Conservation (phyloP, 1,140 invertebrate species). For the Aphis gossypii region DNA sequence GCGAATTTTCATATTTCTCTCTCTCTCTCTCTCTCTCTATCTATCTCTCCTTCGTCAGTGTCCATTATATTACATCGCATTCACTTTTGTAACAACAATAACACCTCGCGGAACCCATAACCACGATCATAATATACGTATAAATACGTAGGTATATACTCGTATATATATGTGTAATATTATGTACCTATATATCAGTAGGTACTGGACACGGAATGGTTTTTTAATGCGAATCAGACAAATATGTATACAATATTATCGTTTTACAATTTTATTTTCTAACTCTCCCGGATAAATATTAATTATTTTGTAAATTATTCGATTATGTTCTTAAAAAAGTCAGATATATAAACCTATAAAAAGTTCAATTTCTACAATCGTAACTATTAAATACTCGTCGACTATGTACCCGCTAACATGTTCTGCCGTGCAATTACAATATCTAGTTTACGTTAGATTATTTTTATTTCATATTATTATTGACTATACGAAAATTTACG, state of each 20-base stretch:
- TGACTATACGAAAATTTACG: background rate
- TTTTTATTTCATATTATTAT: too few species aligned
- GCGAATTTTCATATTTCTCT: conserved; percentile 13
- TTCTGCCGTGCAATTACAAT: too few species aligned
- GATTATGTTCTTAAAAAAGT: background rate
- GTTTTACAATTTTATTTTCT: background rate
- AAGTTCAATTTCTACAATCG: too few species aligned
- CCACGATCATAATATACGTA: background rate
- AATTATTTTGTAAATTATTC: background rate
- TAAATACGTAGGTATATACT: background rate
- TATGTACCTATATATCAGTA: too few species aligned
- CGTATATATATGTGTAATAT: too few species aligned
- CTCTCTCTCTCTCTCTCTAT: background rate
- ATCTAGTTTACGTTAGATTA: too few species aligned
- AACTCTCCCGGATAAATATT: background rate
- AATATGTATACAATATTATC: too few species aligned
- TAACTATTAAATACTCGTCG: too few species aligned
- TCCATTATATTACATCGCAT: background rate
- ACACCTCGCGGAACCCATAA: background rate
- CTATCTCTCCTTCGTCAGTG: background rate
- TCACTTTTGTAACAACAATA: background rate
- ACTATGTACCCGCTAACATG: too few species aligned
- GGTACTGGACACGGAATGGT: too few species aligned
- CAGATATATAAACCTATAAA: too few species aligned
- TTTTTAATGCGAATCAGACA: too few species aligned